A percentile compares a stretch with the other conserved stretches of the same genome.
Conservation (phyloP, 2,113 vertebrate species). For the Pelusios castaneus region DNA sequence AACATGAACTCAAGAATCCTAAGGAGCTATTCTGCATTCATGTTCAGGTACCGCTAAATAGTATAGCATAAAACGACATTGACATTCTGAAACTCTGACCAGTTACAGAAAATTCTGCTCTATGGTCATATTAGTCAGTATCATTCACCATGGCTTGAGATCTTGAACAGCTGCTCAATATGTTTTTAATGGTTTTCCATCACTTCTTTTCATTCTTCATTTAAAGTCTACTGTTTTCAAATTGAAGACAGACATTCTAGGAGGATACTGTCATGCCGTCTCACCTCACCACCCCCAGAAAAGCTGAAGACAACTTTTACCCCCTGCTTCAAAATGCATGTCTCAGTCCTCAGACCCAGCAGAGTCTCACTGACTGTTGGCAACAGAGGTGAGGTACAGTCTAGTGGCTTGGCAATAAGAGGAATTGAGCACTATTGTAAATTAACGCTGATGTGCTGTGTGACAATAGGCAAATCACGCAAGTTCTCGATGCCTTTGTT, state of each 20-base stretch:
- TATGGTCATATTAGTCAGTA: constrained; percentile 8
- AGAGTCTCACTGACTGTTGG: not conserved
- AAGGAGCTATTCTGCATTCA: not conserved
- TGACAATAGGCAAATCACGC: not conserved
- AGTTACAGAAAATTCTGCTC: not conserved
- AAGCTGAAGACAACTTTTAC: not conserved
- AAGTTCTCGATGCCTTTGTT: not conserved
- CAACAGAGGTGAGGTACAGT: not conserved
- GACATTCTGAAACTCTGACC: not conserved
- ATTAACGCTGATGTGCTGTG: not conserved
- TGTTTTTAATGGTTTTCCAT: not conserved
- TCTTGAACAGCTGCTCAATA: constrained; percentile 5
- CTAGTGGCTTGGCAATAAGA: not conserved
- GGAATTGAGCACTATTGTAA: not conserved
- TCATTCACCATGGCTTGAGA: not conserved
- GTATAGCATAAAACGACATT: not conserved
- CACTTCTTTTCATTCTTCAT: not conserved
- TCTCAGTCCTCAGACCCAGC: accelerated
- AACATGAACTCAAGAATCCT: not conserved
- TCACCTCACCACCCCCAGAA: not conserved
- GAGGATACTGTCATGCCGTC: not conserved
- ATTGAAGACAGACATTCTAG: not conserved
- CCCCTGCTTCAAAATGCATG: not conserved
- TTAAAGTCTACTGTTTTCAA: not conserved
- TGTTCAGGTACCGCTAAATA: not conserved